phyloP scores from a whole-genome alignment of 2,797 vertebrate species.

The Halcyon smyrnensis region DNA sequence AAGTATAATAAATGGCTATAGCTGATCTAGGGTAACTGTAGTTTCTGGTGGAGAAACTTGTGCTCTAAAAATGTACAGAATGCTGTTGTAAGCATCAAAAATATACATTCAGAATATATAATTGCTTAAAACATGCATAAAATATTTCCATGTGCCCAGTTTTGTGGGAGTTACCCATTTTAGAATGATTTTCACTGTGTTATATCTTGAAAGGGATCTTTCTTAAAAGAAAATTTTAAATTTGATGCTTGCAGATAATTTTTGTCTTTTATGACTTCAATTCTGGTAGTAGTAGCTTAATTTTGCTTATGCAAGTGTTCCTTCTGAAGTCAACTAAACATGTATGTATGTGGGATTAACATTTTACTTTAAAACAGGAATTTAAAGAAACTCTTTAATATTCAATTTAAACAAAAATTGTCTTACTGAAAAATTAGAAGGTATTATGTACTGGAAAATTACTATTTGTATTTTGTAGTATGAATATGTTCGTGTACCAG shows the following conservation, averaged over 20 bases:
- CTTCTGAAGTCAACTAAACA: not conserved
- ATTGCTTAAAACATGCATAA: not conserved
- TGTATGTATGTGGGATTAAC: not conserved
- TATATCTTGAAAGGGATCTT: not conserved
- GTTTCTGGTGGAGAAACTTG: not conserved
- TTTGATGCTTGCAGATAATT: not conserved
- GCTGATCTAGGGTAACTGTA: not conserved
- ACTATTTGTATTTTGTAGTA: slow-evolving; percentile 30
- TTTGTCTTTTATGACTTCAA: not conserved
- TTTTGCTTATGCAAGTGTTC: not conserved
- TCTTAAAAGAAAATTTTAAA: not conserved
- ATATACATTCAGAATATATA: not conserved
- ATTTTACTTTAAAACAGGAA: not conserved
- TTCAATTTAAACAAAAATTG: not conserved
- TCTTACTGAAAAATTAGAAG: slow-evolving; percentile 4
- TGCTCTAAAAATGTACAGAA: not conserved
- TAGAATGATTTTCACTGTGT: not conserved
- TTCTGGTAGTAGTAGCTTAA: not conserved
- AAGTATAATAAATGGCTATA: not conserved
- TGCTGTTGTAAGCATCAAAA: not conserved
- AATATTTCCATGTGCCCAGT: not conserved
- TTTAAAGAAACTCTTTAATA: not conserved
- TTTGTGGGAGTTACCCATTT: not conserved
- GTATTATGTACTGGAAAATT: not conserved
- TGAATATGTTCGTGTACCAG: slow-evolving; percentile 52